These are phyloP conservation scores for Pseudoatta argentina DNA, from an alignment of 1,140 invertebrate genomes.

Conservation along the genomic window DNA sequence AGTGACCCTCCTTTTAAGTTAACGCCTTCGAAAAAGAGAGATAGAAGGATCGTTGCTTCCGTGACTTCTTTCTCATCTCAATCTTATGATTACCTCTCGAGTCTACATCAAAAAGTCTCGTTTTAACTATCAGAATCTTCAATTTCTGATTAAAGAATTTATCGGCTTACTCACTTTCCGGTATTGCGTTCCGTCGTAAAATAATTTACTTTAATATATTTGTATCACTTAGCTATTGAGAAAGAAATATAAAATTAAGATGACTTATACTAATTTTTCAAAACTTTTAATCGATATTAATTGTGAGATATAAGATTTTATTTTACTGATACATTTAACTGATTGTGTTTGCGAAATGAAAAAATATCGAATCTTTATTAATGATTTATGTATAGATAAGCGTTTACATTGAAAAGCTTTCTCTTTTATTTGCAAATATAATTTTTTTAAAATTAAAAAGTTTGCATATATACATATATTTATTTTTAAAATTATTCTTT, in stretches of 20 bases:
- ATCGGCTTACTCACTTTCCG: constrained; percentile 2
- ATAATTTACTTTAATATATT: constrained; percentile 2
- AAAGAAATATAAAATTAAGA: background rate
- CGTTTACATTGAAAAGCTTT: background rate
- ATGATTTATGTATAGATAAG: background rate
- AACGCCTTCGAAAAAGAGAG: constrained; percentile 38
- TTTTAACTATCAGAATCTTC: constrained; percentile 49
- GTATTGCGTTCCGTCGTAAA: background rate
- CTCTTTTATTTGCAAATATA: background rate
- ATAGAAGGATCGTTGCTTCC: constrained; percentile 5
- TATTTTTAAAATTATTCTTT: background rate
- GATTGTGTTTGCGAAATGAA: background rate
- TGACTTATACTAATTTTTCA: background rate
- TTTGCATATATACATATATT: background rate
- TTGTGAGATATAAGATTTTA: background rate
- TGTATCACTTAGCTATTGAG: background rate
- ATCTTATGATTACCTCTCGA: constrained; percentile 52
- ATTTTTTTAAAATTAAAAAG: constrained; percentile 2
- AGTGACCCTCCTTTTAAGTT: constrained; percentile 62
- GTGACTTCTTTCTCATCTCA: constrained; percentile 47
- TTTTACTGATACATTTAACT: background rate
- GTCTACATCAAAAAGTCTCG: constrained; percentile 44
- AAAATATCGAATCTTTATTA: constrained; percentile 1
- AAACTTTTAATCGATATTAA: background rate
- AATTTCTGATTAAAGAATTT: constrained; percentile 38